A percentile compares a stretch with the other conserved stretches of the same genome.
Evolutionary conservation across 2,113 vertebrate genomes (phyloP).

Genomic region (Marmota flaviventris): DNA sequence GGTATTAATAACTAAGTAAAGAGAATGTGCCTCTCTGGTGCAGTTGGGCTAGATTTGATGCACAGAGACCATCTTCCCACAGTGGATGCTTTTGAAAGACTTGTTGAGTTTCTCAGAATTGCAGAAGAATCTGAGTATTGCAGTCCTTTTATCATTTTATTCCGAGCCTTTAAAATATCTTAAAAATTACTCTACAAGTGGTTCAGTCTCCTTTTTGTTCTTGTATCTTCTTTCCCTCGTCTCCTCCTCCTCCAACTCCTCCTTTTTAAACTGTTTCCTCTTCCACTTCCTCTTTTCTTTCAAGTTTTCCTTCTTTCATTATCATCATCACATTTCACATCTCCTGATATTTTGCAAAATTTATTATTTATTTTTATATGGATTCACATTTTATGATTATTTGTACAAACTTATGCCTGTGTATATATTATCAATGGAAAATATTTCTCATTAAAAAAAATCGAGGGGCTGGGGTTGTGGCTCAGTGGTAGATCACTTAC

Average conservation of each 20-base stretch:
- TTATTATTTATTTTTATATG: not conserved
- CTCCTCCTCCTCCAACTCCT: not conserved
- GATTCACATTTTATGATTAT: not conserved
- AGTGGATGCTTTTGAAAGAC: not conserved
- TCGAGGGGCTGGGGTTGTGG: too few species aligned
- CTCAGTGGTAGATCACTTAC: too few species aligned
- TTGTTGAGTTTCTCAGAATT: not conserved
- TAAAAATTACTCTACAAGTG: not conserved
- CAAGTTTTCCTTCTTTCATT: not conserved
- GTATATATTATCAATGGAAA: not conserved
- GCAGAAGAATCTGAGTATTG: not conserved
- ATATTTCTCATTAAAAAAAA: not conserved
- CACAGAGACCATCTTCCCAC: not conserved
- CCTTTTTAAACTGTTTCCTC: not conserved
- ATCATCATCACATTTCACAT: not conserved
- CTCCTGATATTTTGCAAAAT: not conserved
- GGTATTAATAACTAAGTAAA: not conserved
- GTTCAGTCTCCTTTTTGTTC: not conserved
- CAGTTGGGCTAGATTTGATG: not conserved
- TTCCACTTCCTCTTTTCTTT: not conserved
- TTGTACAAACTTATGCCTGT: not conserved
- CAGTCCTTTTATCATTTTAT: not conserved
- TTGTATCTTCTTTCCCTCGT: not conserved
- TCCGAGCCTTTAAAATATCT: not conserved
- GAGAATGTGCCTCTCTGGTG: not conserved